Evolutionary conservation across 2,888 invertebrate genomes (phyloP).

Genomic region (Bombylius discolor): DNA sequence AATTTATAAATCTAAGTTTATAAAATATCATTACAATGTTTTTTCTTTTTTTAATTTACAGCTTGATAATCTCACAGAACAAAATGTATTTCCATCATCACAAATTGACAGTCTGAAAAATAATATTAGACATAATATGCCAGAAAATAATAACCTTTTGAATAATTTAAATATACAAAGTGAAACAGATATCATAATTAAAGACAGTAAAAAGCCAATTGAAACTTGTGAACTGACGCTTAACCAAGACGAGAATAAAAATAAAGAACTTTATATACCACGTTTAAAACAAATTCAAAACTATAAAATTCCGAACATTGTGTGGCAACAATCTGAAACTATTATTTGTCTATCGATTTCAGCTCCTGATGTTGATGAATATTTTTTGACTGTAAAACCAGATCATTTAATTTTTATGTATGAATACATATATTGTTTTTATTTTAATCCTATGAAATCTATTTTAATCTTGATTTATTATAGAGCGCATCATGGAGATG

Average conservation of each 20-base stretch:
- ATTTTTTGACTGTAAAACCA: slow-evolving; percentile 19
- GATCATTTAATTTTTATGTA: slow-evolving; percentile 10
- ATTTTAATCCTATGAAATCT: not conserved
- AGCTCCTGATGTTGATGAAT: slow-evolving; percentile 22
- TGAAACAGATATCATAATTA: no score
- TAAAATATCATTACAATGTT: no score
- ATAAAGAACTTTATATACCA: not conserved
- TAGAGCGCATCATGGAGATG: slow-evolving; percentile 13
- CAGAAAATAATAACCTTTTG: no score
- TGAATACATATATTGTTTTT: not conserved
- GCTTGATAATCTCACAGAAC: no score
- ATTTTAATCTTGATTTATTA: not conserved
- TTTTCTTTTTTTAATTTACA: no score
- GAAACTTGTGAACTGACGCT: no score
- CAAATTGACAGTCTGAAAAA: no score
- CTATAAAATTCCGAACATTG: slow-evolving; percentile 20
- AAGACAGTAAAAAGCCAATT: no score
- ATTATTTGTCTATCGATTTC: slow-evolving; percentile 20
- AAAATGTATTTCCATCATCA: no score
- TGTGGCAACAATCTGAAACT: slow-evolving; percentile 24
- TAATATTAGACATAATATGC: no score
- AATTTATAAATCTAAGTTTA: no score
- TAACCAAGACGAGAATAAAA: not conserved
- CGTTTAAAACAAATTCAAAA: slow-evolving; percentile 1
- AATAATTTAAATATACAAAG: no score